phyloP scores from a whole-genome alignment of 2,113 vertebrate genomes.

The Gymnogyps californianus region DNA sequence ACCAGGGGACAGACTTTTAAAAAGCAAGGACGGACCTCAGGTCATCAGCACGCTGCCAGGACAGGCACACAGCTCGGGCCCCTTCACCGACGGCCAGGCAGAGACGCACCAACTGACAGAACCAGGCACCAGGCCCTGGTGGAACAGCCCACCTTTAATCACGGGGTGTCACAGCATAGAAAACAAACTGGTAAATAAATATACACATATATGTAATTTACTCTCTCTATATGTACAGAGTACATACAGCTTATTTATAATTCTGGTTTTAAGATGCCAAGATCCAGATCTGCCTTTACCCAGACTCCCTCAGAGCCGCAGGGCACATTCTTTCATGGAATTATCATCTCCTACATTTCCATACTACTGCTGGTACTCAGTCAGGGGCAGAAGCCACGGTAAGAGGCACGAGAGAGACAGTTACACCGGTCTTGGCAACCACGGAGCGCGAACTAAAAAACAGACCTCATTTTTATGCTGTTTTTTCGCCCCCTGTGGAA shows the following conservation, averaged over 20 bases:
- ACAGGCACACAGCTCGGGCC: not conserved
- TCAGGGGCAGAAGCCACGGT: not conserved
- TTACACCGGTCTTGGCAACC: not conserved
- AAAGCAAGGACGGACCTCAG: not conserved
- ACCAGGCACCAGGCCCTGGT: not conserved
- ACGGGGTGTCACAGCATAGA: not conserved
- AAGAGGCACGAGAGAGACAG: no score
- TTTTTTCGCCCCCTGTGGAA: rapidly evolving
- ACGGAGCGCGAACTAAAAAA: rapidly evolving
- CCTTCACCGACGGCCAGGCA: not conserved
- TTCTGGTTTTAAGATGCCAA: not conserved
- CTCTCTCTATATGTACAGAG: no score
- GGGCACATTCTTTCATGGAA: not conserved
- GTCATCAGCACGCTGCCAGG: not conserved
- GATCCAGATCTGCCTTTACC: not conserved
- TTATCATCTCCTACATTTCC: not conserved
- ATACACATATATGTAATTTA: rapidly evolving
- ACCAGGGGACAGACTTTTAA: not conserved
- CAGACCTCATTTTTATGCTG: not conserved
- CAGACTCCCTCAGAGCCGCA: rapidly evolving
- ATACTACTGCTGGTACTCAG: rapidly evolving
- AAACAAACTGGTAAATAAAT: not conserved
- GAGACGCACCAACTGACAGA: not conserved
- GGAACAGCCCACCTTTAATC: not conserved
- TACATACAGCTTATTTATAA: not conserved